These are phyloP conservation scores for Mormoops blainvillei DNA, from an alignment of 2,113 vertebrate species.

Conservation along the genomic window DNA sequence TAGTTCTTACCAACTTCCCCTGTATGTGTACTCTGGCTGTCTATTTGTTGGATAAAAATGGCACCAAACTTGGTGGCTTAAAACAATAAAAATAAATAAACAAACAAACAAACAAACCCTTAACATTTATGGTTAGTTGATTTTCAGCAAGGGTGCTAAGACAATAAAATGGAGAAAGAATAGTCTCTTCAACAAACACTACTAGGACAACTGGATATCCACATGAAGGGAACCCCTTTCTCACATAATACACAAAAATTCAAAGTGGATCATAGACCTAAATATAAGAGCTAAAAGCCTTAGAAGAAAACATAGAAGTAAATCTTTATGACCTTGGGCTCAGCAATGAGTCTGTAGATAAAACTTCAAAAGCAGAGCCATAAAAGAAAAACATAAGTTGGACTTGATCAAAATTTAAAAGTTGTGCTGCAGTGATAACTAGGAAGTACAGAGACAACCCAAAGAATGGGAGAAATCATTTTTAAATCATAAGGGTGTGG, in stretches of 20 bases:
- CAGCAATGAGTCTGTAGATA: neutral
- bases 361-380: neutral
- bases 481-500: neutral
- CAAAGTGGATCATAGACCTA: neutral
- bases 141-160: neutral
- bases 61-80: neutral
- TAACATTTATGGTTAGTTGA: neutral
- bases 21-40: neutral
- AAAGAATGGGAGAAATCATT: neutral
- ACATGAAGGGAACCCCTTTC: neutral
- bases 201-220: neutral
- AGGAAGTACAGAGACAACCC: neutral
- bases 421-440: neutral
- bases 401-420: neutral
- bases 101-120: no score
- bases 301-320: neutral
- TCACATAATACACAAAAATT: neutral
- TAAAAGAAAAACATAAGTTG: neutral
- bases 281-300: neutral
- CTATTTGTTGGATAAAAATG: neutral
- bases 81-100: neutral
- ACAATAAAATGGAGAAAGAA: neutral
- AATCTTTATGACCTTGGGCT: neutral
- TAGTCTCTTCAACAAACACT: neutral
- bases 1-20: neutral